Evolutionary conservation across 2,797 vertebrate species (phyloP).

Genomic region (Limosa lapponica): DNA sequence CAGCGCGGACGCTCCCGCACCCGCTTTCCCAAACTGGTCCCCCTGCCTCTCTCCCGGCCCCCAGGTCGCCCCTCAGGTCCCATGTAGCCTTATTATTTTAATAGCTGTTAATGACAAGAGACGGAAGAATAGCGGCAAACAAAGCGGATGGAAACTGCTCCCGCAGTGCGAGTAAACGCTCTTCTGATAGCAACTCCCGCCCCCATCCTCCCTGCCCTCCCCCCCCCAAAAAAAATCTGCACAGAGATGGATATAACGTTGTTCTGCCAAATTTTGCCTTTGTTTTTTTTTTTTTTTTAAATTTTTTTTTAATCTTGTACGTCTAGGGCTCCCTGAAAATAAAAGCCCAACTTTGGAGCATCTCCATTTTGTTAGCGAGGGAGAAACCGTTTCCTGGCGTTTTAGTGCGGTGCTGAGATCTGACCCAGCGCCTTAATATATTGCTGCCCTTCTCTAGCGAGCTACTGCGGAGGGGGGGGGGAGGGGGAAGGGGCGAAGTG

Average conservation of each 20-base stretch:
- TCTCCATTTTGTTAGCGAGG: neutral
- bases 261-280: neutral
- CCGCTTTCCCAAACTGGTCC: neutral
- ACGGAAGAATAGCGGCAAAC: neutral
- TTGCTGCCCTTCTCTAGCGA: neutral
- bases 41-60: accelerated
- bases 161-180: neutral
- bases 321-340: neutral
- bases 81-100: neutral
- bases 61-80: neutral
- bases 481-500: neutral
- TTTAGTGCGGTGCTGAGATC: neutral
- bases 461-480: neutral
- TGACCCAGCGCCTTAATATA: neutral
- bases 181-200: neutral
- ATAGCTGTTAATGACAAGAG: constrained; percentile 4
- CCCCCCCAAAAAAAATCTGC: neutral
- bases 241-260: neutral
- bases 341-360: neutral
- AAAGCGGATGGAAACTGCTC: neutral
- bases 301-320: neutral
- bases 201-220: neutral
- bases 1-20: neutral
- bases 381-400: neutral
- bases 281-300: neutral